Base-by-base conservation (phyloP, 2,113 vertebrate genomes). In the Anguilla rostrata region DNA sequence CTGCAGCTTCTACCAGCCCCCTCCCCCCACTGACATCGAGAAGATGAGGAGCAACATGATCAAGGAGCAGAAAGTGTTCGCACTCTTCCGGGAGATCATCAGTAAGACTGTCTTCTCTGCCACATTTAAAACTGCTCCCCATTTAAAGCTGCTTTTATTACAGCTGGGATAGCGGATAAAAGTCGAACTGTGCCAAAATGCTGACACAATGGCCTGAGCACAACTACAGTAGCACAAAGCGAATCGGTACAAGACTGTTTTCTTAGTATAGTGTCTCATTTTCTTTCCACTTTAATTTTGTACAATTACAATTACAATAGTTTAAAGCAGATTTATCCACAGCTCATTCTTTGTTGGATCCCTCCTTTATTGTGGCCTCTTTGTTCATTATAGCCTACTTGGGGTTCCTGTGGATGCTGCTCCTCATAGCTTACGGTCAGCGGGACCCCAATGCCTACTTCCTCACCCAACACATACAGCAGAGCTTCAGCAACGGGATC, bases 381-480 rank as follows among this genome's bases (percentile, higher is more conserved):
- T 12, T 90, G 90, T 94, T 40, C 88, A 78, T 91, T 94, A 66
- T 93, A 99, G 98, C 93, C 0, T 97, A 98, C 79, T 40, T 96
- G 46, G 98, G 97, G 9, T 99, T 98, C 92, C 94, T 99, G 92
- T 99, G 98, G 98, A 97, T 98, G 97, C 91, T 98, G 84, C 94
- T 99, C 79, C 89, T 99, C 87, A 96, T 98, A 86, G 97, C 97
- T 41, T 99, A 99, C 0, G 97, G 97, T 43, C 98, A 99, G 89
- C 95, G 97, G 90, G 97, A 99, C 86, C 97, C 97, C 60, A 98
- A 96, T 0, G 96, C 97, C 85, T 99, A 96, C 90, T 97, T 97
- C 89, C 93, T 99, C 88, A 96, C 96, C 83, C 96, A 96, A 46
- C 98, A 99, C 88, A 97, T 99, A 11, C 93, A 95, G 78, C 94